Conservation (phyloP, 2,888 invertebrate genomes). For the Spialia ferax region DNA sequence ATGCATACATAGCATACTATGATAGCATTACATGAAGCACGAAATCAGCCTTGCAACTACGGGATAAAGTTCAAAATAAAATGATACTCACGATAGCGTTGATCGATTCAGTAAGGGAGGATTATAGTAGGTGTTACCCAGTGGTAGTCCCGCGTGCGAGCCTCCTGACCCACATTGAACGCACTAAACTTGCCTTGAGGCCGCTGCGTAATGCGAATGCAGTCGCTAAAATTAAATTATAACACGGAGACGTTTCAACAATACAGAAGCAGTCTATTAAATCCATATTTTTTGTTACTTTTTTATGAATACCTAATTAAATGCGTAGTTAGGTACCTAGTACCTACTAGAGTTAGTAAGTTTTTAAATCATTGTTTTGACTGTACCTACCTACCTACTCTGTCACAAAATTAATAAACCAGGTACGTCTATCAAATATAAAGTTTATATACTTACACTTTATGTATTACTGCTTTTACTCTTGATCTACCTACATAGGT, state of each 20-base stretch:
- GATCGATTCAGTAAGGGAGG: slow-evolving; percentile 42
- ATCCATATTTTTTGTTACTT: not conserved
- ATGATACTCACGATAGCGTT: slow-evolving; percentile 25
- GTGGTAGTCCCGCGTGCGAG: slow-evolving; percentile 50
- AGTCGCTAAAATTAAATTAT: slow-evolving; percentile 48
- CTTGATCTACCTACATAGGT: too few relatives aligned
- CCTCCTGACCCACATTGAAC: slow-evolving; percentile 80
- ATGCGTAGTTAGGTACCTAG: too few relatives aligned
- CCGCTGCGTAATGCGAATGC: slow-evolving; percentile 78
- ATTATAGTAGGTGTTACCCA: slow-evolving; percentile 47
- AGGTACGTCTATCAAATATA: too few relatives aligned
- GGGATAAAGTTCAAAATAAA: slow-evolving; percentile 43
- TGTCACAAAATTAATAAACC: too few relatives aligned
- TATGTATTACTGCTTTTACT: too few relatives aligned
- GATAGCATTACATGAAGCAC: slow-evolving; percentile 13
- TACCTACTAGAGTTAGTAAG: too few relatives aligned
- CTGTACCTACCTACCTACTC: too few relatives aligned
- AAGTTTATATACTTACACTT: too few relatives aligned
- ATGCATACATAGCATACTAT: too few relatives aligned
- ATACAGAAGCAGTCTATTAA: slow-evolving; percentile 16
- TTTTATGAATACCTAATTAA: not conserved
- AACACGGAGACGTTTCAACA: slow-evolving; percentile 20
- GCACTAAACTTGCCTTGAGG: slow-evolving; percentile 46
- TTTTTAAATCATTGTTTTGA: too few relatives aligned
- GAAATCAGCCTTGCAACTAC: slow-evolving; percentile 38